phyloP scores from a whole-genome alignment of 2,797 vertebrate species.

The Xerus rutilus region DNA sequence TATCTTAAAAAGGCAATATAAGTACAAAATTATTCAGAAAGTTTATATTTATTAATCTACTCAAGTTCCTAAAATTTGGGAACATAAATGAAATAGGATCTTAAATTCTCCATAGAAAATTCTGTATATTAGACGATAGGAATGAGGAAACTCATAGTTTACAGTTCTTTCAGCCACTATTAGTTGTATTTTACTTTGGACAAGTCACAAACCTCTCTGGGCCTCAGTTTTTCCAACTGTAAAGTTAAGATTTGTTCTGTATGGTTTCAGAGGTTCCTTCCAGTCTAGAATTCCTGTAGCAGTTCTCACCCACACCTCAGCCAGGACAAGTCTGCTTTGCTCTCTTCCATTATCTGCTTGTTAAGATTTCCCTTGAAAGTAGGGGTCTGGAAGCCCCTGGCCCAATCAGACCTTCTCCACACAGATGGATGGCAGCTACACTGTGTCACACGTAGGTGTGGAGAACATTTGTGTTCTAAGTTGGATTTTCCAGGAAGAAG shows the following conservation, averaged over 20 bases:
- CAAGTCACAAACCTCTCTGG: neutral
- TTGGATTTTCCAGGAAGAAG: neutral
- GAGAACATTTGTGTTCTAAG: neutral
- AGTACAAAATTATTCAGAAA: slow-evolving; percentile 23
- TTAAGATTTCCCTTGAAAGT: neutral
- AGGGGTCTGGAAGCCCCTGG: neutral
- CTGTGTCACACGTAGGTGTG: neutral
- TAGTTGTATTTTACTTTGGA: slow-evolving; percentile 43
- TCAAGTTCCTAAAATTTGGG: slow-evolving; percentile 1
- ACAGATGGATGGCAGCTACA: neutral
- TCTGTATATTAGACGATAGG: neutral
- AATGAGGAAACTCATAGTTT: slow-evolving; percentile 7
- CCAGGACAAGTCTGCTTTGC: neutral
- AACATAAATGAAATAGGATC: slow-evolving; percentile 39
- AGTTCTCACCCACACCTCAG: neutral
- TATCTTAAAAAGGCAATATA: slow-evolving; percentile 61
- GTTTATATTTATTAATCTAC: slow-evolving; percentile 4
- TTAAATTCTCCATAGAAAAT: slow-evolving; percentile 24
- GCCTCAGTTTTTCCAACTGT: slow-evolving; percentile 12
- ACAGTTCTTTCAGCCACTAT: neutral
- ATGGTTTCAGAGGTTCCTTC: neutral
- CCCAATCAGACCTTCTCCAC: neutral
- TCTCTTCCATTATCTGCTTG: neutral
- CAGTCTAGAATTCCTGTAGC: neutral
- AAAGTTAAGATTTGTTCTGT: neutral